Percentiles rank a stretch among this genome's conserved stretches.
Evolutionary conservation across 1,140 invertebrate species (phyloP).

Genomic region (Asobara japonica): DNA sequence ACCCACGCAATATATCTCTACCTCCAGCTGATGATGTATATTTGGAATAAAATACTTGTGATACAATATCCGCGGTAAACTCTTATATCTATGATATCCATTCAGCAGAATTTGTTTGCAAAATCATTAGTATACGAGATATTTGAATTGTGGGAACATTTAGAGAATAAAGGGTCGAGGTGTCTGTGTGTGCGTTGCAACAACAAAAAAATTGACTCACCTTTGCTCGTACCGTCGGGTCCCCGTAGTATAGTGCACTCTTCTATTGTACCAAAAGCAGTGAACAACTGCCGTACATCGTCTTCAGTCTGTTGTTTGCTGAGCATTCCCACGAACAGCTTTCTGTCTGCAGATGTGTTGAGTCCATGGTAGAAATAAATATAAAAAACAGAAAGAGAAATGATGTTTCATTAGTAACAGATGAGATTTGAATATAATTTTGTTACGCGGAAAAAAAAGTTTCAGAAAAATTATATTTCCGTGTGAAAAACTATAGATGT

Average conservation of each 20-base stretch:
- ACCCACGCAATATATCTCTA: slow-evolving; percentile 40
- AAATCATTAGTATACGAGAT: no score
- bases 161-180: no score
- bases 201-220: slow-evolving; percentile 70
- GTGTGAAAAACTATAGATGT: no score
- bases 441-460: no score
- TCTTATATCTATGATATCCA: no score
- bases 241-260: slow-evolving; percentile 98
- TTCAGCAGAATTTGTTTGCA: no score
- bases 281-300: slow-evolving; percentile 96
- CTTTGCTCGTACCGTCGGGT: slow-evolving; percentile 96
- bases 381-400: slow-evolving; percentile 49
- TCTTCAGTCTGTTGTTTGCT: slow-evolving; percentile 99
- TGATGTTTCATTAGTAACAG: slow-evolving; percentile 31
- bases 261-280: slow-evolving; percentile 96
- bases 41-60: no score
- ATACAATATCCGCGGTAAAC: no score
- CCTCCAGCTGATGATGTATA: not conserved
- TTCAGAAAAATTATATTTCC: no score
- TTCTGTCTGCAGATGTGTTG: slow-evolving; percentile 80
- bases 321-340: slow-evolving; percentile 99
- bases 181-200: no score
- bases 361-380: slow-evolving; percentile 48
- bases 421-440: slow-evolving; percentile 13
- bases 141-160: no score